Percentiles rank a stretch among this genome's conserved stretches.
These are phyloP conservation scores for Megaptera novaeangliae DNA, from an alignment of 2,113 vertebrate genomes.

Conservation along the genomic window DNA sequence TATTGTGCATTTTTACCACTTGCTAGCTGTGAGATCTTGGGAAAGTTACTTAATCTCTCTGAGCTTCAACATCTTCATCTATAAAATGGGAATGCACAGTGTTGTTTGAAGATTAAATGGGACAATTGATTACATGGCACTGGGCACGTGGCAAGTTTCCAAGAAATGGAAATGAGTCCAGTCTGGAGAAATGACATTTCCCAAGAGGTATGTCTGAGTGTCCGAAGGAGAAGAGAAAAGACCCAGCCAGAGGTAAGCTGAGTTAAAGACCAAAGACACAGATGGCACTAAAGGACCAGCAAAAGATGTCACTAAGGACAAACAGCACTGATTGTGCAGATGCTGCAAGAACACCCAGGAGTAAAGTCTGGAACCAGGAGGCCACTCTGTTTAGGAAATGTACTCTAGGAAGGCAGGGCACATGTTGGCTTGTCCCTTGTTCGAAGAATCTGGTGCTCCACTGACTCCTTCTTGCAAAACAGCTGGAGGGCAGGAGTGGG, in stretches of 20 bases:
- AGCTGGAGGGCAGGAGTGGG: neutral
- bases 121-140: neutral
- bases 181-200: neutral
- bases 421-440: neutral
- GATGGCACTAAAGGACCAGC: neutral
- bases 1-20: neutral
- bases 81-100: neutral
- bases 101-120: neutral
- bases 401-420: neutral
- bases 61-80: neutral
- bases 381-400: neutral
- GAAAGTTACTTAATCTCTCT: neutral
- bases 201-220: neutral
- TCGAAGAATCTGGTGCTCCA: neutral
- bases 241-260: neutral
- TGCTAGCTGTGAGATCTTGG: neutral
- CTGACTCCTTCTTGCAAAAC: neutral
- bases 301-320: neutral
- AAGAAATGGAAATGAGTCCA: neutral
- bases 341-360: neutral
- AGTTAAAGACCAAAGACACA: neutral
- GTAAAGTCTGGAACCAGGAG: neutral
- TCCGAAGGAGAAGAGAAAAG: neutral
- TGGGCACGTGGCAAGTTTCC: neutral
- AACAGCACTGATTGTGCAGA: neutral